Base-by-base conservation (phyloP, 2,113 vertebrate genomes). In the Argyrosomus japonicus region DNA sequence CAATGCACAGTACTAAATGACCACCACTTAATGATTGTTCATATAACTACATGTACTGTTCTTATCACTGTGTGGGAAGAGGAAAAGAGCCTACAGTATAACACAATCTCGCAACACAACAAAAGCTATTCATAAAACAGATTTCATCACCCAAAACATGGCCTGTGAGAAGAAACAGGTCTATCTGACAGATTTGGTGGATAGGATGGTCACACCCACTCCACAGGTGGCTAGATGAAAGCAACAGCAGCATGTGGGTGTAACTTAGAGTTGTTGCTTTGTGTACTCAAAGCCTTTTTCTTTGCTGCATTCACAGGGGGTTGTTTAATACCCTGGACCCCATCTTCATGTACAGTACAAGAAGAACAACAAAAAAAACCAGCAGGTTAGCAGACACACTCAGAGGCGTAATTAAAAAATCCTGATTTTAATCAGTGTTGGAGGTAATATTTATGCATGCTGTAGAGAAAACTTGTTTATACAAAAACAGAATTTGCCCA, bases 161-260 rank as follows among this genome's bases (percentile, higher is more conserved):
- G 57, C 79, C 81, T 43, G 75, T 71, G 60, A 86, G 86, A 86
- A 83, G 77, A 81, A 87, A 65, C 77, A 83, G 78, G 77, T 87
- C 79, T 83, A 69, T 84, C 67, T 88, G 92, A 90, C 91, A 92
- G 89, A 93, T 92, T 92, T 87, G 86, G 81, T 88, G 84, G 84
- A 84, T 83, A 25, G 65, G 84, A 89, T 90, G 87, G 85, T 82
- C 90, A 92, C 90, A 87, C 93, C 92, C 89, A 93, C 91, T 92
- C 77, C 85, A 87, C 93, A 94, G 92, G 93, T 94, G 92, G 90
- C 87, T 84, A 61, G 72, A 88, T 84, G 87, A 91, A 91, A 87
- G 91, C 89, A 86, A 82, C 90, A 92, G 91, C 87, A 91, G 86
- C 87, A 77, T 89, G 93, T 92, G 92, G 91, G 91, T 88, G 92